phyloP scores from a whole-genome alignment of 2,888 invertebrate genomes.

The Thereva nobilitata region DNA sequence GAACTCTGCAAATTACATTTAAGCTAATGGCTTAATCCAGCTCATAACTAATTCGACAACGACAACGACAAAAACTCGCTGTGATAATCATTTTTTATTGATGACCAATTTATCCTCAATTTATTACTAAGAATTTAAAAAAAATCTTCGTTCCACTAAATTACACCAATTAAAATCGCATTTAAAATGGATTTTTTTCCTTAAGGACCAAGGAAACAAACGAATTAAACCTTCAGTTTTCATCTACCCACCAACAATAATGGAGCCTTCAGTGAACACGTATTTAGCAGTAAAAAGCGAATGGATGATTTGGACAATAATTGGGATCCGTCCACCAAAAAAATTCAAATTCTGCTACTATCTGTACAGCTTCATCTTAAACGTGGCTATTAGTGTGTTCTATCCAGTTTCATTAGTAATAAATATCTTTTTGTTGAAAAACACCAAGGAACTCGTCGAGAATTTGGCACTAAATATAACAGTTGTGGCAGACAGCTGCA shows the following conservation, averaged over 20 bases:
- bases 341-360: constrained; percentile 4
- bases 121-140: too few relatives aligned
- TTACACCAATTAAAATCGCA: too few relatives aligned
- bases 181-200: too few relatives aligned
- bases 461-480: constrained; percentile 11
- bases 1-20: too few relatives aligned
- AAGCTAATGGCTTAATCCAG: too few relatives aligned
- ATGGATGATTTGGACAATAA: constrained; percentile 11
- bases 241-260: not conserved
- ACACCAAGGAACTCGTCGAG: constrained; percentile 1
- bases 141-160: too few relatives aligned
- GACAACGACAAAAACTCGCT: too few relatives aligned
- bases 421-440: not conserved
- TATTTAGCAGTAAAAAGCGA: constrained; percentile 7
- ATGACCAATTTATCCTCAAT: too few relatives aligned
- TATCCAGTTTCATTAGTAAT: constrained; percentile 24
- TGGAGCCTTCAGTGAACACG: constrained; percentile 4
- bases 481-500: constrained; percentile 6
- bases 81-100: too few relatives aligned
- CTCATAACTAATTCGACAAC: too few relatives aligned
- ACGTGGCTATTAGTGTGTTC: not conserved
- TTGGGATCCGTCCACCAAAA: constrained; percentile 10
- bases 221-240: too few relatives aligned
- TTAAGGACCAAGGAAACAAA: too few relatives aligned
- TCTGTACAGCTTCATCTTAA: constrained; percentile 10